Evolutionary conservation across 2,888 invertebrate genomes (phyloP).

Genomic region (Cyrtodaria siliqua): DNA sequence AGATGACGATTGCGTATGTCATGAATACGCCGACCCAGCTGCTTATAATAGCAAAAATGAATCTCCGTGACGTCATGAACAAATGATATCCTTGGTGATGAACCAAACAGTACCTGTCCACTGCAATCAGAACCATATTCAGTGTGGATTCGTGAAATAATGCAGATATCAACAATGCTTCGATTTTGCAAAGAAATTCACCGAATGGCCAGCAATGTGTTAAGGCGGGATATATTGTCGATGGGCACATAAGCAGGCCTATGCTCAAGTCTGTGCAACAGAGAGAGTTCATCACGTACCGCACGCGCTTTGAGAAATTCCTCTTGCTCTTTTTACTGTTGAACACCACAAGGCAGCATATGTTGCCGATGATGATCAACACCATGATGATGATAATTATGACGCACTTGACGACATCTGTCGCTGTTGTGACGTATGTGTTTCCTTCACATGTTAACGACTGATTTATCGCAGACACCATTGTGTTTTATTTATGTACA

Average conservation of each 20-base stretch:
- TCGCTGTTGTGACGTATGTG: slow-evolving; percentile 26
- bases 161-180: slow-evolving; percentile 64
- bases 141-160: slow-evolving; percentile 68
- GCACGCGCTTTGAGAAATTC: slow-evolving; percentile 54
- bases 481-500: neutral
- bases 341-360: slow-evolving; percentile 62
- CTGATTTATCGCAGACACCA: slow-evolving; percentile 45
- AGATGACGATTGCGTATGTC: slow-evolving; percentile 60
- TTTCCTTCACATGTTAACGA: slow-evolving; percentile 51
- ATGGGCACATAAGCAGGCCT: slow-evolving; percentile 60
- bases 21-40: slow-evolving; percentile 59
- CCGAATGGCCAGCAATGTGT: slow-evolving; percentile 68
- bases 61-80: slow-evolving; percentile 58
- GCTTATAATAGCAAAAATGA: slow-evolving; percentile 43
- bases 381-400: slow-evolving; percentile 55
- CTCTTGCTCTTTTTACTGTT: slow-evolving; percentile 43
- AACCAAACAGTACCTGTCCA: slow-evolving; percentile 61
- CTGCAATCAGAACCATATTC: slow-evolving; percentile 63
- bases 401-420: slow-evolving; percentile 46
- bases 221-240: slow-evolving; percentile 61
- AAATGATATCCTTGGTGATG: slow-evolving; percentile 53
- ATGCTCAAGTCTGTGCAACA: slow-evolving; percentile 66
- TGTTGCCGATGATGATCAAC: slow-evolving; percentile 56
- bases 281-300: slow-evolving; percentile 66
- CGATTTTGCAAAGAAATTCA: slow-evolving; percentile 61